These are phyloP conservation scores for Dendrocincla fuliginosa DNA, from an alignment of 2,797 vertebrate species.

Conservation along the genomic window DNA sequence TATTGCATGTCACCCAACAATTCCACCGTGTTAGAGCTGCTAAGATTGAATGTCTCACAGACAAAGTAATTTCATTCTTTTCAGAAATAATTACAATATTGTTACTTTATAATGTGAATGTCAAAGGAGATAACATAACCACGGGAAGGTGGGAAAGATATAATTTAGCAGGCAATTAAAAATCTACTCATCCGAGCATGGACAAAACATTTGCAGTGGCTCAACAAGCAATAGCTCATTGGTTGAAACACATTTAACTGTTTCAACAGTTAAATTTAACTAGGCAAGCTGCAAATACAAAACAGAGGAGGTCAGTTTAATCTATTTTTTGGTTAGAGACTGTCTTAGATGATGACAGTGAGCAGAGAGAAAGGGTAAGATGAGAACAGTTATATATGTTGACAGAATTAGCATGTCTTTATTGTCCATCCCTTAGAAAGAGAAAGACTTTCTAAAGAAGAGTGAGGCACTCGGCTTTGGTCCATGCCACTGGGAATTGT, in stretches of 20 bases:
- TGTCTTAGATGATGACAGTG: background rate
- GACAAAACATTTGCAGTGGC: background rate
- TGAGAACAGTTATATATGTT: background rate
- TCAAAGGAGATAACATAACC: constrained; percentile 47
- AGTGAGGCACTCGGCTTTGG: background rate
- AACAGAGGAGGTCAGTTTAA: background rate
- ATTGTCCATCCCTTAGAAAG: background rate
- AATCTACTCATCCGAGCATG: background rate
- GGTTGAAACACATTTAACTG: background rate
- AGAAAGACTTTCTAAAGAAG: background rate
- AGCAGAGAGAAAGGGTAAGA: background rate
- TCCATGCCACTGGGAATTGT: background rate
- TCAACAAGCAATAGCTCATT: background rate
- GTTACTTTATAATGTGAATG: constrained; percentile 16
- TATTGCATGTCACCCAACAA: background rate
- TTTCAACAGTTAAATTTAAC: too few species aligned
- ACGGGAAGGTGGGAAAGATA: background rate
- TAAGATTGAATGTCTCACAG: background rate
- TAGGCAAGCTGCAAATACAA: background rate
- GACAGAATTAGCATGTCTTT: background rate
- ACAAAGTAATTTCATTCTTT: background rate
- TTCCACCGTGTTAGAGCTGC: background rate
- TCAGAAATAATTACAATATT: background rate
- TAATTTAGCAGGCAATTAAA: constrained; percentile 21
- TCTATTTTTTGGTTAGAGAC: background rate